Base-by-base conservation (phyloP, 1,140 invertebrate species). In the Ditylenchus dipsaci region DNA sequence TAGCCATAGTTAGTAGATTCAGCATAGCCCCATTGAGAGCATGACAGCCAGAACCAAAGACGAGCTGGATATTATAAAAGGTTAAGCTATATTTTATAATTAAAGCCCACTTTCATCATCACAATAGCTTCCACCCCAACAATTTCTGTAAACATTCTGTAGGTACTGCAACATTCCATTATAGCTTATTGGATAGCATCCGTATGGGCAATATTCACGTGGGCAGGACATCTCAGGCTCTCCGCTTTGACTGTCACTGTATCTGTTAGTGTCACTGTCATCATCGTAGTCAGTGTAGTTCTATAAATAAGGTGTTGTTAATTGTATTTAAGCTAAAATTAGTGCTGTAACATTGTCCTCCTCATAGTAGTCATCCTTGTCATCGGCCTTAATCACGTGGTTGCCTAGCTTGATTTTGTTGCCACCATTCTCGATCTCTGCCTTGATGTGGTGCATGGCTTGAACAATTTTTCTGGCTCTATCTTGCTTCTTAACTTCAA, bases 11-110 rank as follows among this genome's bases (percentile, higher is more conserved):
- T 88, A 0, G 92, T 92, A 0, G 91, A 91, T 86, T 95, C 92
- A 84, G 90, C 95, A 80, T 92, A 95, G 26, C 92, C 93, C 84
- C 95, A 96, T 83, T 96, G 92, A 19, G 90, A 91, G 82, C 93
- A 96, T 0, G 92, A 94, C 84, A 95, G 92, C 81, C 93, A 95
- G n/a, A 87, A 90, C 92, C 92, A 95, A 53, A 45, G 47, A 17
- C 49, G 49, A 26, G 49, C 49, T 53, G 15, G 3, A 53, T 53
- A 21, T 53, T 53, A 17, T 21, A 53, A 26, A 53, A 45, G n/a
- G n/a, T n/a, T n/a, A n/a, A n/a, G n/a, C n/a, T n/a, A 45, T 13
- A 11, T 45, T 45, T 11, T 13, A 45, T 13, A 45, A 45, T 45
- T 45, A 13, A 45, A 11, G n/a, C 11, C 15, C 15, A 53, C 49